These are phyloP conservation scores for Brachionus plicatilis DNA, from an alignment of 1,140 invertebrate genomes.

Conservation along the genomic window DNA sequence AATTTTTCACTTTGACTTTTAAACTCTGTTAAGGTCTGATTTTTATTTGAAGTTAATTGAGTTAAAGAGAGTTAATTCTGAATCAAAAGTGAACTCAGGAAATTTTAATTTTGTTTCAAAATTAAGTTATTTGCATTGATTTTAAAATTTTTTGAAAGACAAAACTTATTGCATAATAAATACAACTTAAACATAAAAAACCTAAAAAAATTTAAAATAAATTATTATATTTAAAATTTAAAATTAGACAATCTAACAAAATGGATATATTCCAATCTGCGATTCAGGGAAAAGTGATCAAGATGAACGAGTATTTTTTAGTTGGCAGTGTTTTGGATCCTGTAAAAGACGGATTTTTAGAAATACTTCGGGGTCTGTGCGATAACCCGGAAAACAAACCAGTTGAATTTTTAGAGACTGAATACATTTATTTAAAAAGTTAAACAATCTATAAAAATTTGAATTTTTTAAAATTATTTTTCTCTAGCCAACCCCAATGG, in stretches of 20 bases:
- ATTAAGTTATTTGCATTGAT: too few species aligned
- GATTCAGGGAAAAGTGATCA: conserved; percentile 4
- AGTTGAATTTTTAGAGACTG: conserved; percentile 28
- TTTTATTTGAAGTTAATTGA: too few species aligned
- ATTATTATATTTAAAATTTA: neutral
- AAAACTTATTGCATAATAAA: too few species aligned
- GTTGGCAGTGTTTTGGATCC: conserved; percentile 31
- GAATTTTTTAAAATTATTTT: neutral
- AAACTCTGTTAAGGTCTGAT: too few species aligned
- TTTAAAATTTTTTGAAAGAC: too few species aligned
- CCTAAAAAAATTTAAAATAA: too few species aligned
- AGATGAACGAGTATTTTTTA: conserved; percentile 37
- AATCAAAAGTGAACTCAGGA: too few species aligned
- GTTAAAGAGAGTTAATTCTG: too few species aligned
- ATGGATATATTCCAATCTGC: conserved; percentile 33
- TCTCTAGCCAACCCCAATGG: conserved; percentile 5
- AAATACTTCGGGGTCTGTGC: conserved; percentile 17
- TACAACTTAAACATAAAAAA: too few species aligned
- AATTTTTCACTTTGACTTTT: too few species aligned
- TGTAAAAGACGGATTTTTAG: conserved; percentile 15
- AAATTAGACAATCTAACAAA: neutral
- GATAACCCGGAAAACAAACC: conserved; percentile 33
- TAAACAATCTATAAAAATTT: neutral
- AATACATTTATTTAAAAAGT: conserved; percentile 19
- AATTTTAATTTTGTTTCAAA: too few species aligned